phyloP scores from a whole-genome alignment of 2,113 vertebrate genomes.

The Phrynosoma platyrhinos region DNA sequence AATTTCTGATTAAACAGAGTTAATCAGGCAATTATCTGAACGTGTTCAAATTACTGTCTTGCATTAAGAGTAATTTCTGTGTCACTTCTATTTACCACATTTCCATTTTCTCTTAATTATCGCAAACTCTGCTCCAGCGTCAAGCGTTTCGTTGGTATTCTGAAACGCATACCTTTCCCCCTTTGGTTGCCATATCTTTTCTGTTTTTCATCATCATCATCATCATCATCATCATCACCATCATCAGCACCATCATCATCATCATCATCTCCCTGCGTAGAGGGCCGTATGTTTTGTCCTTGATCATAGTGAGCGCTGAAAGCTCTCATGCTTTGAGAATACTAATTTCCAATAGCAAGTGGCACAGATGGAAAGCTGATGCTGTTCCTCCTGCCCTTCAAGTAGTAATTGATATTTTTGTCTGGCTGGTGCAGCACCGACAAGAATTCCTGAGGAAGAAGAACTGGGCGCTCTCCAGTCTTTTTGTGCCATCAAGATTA shows the following conservation, averaged over 20 bases:
- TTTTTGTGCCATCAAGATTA: slow-evolving; percentile 67
- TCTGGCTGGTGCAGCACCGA: slow-evolving; percentile 6
- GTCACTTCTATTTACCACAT: not conserved
- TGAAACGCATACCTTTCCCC: not conserved
- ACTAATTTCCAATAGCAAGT: not conserved
- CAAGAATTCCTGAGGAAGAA: not conserved
- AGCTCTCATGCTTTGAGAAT: not conserved
- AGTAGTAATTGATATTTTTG: not conserved
- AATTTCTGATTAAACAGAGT: slow-evolving; percentile 13
- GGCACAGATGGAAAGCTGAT: not conserved
- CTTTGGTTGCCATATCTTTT: not conserved
- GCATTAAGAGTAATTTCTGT: not conserved
- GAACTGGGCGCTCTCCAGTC: slow-evolving; percentile 46
- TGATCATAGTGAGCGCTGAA: not conserved
- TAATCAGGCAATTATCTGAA: not conserved
- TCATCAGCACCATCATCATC: too few relatives aligned
- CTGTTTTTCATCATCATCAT: not conserved
- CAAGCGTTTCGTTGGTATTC: not conserved
- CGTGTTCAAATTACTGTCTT: not conserved
- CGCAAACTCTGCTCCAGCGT: not conserved
- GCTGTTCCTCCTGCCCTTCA: not conserved
- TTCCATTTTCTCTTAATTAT: slow-evolving; percentile 13
- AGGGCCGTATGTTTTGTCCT: not conserved
- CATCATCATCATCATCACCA: too few relatives aligned
- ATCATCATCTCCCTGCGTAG: too few relatives aligned